Evolutionary conservation across 2,113 vertebrate species (phyloP).

Genomic region (Aramus guarauna): DNA sequence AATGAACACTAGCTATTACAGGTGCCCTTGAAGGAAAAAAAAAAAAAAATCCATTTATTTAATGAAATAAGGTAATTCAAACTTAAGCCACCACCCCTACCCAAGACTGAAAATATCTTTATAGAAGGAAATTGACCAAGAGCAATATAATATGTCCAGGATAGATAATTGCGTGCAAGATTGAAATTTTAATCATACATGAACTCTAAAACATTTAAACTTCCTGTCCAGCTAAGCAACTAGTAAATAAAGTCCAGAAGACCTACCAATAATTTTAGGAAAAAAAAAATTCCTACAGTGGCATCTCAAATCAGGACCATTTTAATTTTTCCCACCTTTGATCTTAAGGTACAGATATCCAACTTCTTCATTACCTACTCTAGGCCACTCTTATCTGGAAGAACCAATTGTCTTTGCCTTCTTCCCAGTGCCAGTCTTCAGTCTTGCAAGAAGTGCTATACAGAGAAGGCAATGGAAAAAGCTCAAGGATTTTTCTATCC

Average conservation of each 20-base stretch:
- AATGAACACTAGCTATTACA: not conserved
- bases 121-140: not conserved
- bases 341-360: not conserved
- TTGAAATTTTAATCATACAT: fast-evolving
- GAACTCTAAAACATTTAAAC: not conserved
- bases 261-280: not conserved
- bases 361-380: not conserved
- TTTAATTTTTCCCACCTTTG: not conserved
- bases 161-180: not conserved
- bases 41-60: not conserved
- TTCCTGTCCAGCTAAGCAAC: not conserved
- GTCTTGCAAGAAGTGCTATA: not conserved
- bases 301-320: not conserved
- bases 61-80: not conserved
- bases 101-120: not conserved
- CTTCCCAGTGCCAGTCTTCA: not conserved
- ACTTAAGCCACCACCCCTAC: not conserved
- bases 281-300: not conserved
- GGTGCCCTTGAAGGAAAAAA: not conserved
- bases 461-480: not conserved
- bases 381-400: not conserved
- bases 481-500: not conserved
- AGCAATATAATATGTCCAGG: not conserved
- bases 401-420: not conserved
- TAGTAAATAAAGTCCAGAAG: not conserved